Conservation (phyloP, 2,797 vertebrate genomes). For the Euthynnus affinis region DNA sequence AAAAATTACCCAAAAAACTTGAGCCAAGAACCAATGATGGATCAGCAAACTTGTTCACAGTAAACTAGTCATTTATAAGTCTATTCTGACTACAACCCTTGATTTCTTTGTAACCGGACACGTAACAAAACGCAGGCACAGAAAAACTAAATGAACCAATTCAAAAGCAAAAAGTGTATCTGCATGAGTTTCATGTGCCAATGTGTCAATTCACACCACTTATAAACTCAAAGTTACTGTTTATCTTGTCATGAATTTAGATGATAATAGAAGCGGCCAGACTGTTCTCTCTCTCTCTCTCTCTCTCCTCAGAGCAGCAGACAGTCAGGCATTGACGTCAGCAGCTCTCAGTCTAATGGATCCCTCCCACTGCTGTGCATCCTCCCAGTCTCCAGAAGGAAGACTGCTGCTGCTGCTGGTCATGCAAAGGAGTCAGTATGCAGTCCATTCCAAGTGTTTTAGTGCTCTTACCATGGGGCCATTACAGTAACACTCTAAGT, state of each 20-base stretch:
- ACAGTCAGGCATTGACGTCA: conserved; percentile 25
- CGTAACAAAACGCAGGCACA: no score
- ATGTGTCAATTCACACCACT: not conserved
- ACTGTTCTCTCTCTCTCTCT: conserved; percentile 15
- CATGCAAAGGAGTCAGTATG: conserved; percentile 44
- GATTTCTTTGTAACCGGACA: not conserved
- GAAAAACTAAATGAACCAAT: not conserved
- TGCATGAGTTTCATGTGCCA: not conserved
- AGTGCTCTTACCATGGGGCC: conserved; percentile 40
- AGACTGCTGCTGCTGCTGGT: conserved; percentile 30
- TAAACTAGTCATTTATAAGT: no score
- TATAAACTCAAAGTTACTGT: not conserved
- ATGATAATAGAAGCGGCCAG: conserved; percentile 1
- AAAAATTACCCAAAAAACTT: no score
- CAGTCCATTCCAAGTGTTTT: conserved; percentile 56
- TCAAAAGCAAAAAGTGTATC: not conserved
- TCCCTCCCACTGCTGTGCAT: conserved; percentile 50
- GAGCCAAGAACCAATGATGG: no score
- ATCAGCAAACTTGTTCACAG: no score
- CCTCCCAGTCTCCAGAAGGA: conserved; percentile 43
- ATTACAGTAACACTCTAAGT: conserved; percentile 50
- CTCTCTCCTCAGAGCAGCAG: conserved; percentile 20
- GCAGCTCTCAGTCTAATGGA: conserved; percentile 29
- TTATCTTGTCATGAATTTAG: conserved; percentile 22
- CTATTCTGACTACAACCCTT: no score